Evolutionary conservation across 2,113 vertebrate genomes (phyloP), one percentile per base, ranked within the genome.

Genomic region (Tympanuchus pallidicinctus): DNA sequence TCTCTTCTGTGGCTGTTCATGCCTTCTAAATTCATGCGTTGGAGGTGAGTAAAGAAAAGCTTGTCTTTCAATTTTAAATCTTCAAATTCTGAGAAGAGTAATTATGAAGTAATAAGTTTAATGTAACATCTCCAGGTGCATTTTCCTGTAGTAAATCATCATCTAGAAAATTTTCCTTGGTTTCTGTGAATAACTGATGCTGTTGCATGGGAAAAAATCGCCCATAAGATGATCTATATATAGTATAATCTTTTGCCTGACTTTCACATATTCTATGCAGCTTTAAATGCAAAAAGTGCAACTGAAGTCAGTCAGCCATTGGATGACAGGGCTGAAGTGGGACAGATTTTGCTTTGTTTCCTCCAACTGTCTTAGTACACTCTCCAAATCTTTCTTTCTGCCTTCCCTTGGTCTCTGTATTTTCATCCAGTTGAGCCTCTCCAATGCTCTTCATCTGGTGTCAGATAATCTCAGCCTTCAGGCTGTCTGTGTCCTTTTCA

Each of bases 331-430:
- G 15, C 9, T 52, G 43, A 60, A 36, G 61, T 34, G 11, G 27
- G 48, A 61, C 10, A 32, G 10, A 3, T 57, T 42, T 28, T 3
- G 16, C 45, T 27, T 69, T 3, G 1, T 71, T 78, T 43, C 32
- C 10, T 69, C 27, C 32, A 76, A 3, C 14, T 57, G 3, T 75
- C 71, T 78, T 22, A 36, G 8, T 65, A 17, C 11, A 72, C 21
- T 43, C 5, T n/a, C 40, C 11, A 52, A 40, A 10, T 42, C 2
- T 47, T 52, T 21, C 0, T 28, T 57, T 38, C 11, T 5, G 11
- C 5, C 5, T 88, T 59, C 28, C 6, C 50, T 13, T 8, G 4
- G 13, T 89, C 9, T 66, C 13, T 13, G 9, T 36, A 2, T n/a
- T 45, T 6, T 6, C 5, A 40, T 19, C n/a, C 13, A n/a, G 11